Evolutionary conservation across 2,113 vertebrate genomes (phyloP).

Genomic region (Oreochromis spilurus): DNA sequence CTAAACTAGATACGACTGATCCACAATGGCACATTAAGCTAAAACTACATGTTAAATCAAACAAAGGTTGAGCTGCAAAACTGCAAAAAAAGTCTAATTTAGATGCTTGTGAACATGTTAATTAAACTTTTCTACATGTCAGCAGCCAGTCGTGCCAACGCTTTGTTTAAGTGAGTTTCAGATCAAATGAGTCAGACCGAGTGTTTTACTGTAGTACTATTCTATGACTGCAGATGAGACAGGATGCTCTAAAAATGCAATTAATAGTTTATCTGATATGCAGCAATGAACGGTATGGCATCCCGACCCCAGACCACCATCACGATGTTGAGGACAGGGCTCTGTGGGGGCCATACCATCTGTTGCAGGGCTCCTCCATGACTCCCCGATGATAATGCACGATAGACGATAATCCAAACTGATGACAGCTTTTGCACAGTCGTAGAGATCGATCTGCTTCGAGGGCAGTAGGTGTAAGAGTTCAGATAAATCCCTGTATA

Average conservation of each 20-base stretch:
- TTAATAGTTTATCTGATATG: background rate
- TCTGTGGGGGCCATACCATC: background rate
- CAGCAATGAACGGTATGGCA: background rate
- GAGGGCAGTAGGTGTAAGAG: background rate
- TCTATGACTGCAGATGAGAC: background rate
- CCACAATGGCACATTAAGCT: background rate
- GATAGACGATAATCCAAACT: background rate
- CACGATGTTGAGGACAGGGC: background rate
- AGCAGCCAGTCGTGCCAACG: background rate
- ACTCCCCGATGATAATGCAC: background rate
- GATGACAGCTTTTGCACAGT: background rate
- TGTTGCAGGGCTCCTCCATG: background rate
- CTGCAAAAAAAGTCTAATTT: background rate
- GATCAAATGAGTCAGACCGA: background rate
- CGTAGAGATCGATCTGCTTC: background rate
- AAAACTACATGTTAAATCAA: background rate
- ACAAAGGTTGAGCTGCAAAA: background rate
- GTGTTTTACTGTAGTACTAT: background rate
- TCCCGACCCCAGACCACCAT: background rate
- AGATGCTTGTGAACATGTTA: background rate
- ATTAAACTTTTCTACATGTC: background rate
- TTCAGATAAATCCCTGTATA: background rate
- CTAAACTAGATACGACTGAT: background rate
- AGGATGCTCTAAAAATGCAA: background rate
- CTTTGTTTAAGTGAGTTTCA: background rate